Conservation (phyloP, 2,113 vertebrate species). For the Tamias sibiricus region DNA sequence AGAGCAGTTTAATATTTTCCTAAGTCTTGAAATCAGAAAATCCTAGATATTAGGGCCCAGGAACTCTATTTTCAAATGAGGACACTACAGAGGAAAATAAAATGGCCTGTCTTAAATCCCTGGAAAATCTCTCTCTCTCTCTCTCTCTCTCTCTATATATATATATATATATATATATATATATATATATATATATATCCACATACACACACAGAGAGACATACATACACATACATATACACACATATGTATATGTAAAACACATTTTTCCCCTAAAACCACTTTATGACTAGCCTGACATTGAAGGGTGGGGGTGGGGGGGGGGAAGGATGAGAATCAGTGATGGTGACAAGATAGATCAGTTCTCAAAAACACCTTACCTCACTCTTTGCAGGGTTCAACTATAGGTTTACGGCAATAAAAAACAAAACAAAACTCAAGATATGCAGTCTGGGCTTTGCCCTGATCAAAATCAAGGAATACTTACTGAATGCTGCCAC, state of each 20-base stretch:
- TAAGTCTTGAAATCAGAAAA: neutral
- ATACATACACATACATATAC: too few relatives aligned
- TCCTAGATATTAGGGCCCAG: neutral
- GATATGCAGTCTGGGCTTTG: neutral
- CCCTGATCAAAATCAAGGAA: neutral
- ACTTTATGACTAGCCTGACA: neutral
- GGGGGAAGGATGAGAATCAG: neutral
- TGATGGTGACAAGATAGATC: neutral
- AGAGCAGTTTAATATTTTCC: neutral
- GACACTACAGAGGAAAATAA: neutral
- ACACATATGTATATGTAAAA: too few relatives aligned
- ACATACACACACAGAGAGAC: too few relatives aligned
- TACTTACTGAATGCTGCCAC: neutral
- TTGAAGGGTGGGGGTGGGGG: neutral
- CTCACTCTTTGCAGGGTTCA: neutral
- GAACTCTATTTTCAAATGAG: neutral
- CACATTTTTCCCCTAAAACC: neutral
- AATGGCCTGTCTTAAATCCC: neutral
- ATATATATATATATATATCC: too few relatives aligned
- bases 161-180: too few relatives aligned
- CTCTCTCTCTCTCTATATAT: neutral
- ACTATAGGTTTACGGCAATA: neutral
- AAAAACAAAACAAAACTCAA: neutral
- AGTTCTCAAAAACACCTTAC: neutral
- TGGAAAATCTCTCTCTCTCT: neutral